Evolutionary conservation across 2,113 vertebrate genomes (phyloP).

Genomic region (Tapirus terrestris): DNA sequence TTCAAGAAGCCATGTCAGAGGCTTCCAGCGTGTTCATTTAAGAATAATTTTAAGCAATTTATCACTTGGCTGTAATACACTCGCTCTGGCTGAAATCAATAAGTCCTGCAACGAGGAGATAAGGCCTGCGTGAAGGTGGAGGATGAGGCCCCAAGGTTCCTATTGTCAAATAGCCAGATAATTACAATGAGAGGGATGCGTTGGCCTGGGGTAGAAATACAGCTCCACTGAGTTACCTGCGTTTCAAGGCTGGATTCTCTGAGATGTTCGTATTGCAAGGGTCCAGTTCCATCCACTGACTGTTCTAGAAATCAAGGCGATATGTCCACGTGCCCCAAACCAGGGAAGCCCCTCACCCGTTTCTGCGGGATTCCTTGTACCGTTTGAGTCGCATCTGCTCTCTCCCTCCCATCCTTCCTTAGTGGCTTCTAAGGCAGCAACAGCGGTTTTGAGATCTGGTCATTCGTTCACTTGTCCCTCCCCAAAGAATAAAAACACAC

Average conservation of each 20-base stretch:
- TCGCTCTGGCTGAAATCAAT: conserved; percentile 73
- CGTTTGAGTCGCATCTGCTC: conserved; percentile 8
- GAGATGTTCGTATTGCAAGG: conserved; percentile 26
- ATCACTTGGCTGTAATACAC: conserved; percentile 79
- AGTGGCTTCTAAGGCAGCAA: not conserved
- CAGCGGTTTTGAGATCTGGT: conserved; percentile 30
- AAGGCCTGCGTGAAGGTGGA: conserved; percentile 73
- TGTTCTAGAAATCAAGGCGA: conserved; percentile 36
- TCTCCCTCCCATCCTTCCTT: not conserved
- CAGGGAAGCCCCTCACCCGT: not conserved
- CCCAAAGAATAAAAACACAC: conserved; percentile 45
- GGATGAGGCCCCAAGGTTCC: conserved; percentile 61
- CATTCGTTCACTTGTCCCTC: conserved; percentile 28
- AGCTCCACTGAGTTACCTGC: not conserved
- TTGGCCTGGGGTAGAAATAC: conserved; percentile 53
- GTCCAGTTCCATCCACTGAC: not conserved
- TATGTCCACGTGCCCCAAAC: not conserved
- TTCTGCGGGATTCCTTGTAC: not conserved
- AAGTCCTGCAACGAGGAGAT: conserved; percentile 77
- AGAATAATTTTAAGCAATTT: conserved; percentile 81
- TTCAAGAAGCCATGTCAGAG: conserved; percentile 56
- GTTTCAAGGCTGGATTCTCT: conserved; percentile 39
- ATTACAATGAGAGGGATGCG: conserved; percentile 65
- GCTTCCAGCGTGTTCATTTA: conserved; percentile 72
- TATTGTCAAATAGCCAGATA: conserved; percentile 76